Evolutionary conservation across 2,888 invertebrate genomes (phyloP), one percentile per base, ranked within the genome.

Genomic region (Muscina levida): DNA sequence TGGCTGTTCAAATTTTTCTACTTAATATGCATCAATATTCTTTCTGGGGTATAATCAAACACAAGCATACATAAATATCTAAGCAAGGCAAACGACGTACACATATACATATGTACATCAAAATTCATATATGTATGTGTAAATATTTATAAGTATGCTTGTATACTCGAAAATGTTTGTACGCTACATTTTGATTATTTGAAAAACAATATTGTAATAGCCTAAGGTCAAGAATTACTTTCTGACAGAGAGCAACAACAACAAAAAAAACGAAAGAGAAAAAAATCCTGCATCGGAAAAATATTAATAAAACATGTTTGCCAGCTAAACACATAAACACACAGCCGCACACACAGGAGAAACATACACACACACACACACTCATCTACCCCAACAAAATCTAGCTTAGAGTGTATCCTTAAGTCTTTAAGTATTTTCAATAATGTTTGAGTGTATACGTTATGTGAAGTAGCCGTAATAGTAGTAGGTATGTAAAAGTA

Each of bases 151-250:
- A n/a, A 13, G 44, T 11, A 13, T 13, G 44, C 44, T 11, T 62
- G 39, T 62, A 3, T 22, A 13, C 31, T 15, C 44, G 10, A 10
- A 13, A 19, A 22, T 51, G 51, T 10, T 13, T 62, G 39, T 62
- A 3, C 13, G 19, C 31, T 15, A 31, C 48, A 31, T 62, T 67
- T 26, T 75, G 31, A 53, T 72, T 79, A 65, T 70, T 65, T 73
- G 17, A 56, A 70, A 68, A 76, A 68, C 75, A 72, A 76, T 76
- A 72, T 72, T 72, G 39, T 72, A 72, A 72, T 66, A 57, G 74
- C 79, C 76, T 31, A 56, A 72, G 76, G 76, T 72, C 68, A 72
- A 57, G 65, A 70, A 72, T 72, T 76, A 75, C 56, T 72, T 75
- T 73, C 62, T 70, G 53, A 65, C 59, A 72, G 17, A 62, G 42